Base-by-base conservation (phyloP, 2,888 invertebrate species). In the Kuschelorhynchus macadamiae region DNA sequence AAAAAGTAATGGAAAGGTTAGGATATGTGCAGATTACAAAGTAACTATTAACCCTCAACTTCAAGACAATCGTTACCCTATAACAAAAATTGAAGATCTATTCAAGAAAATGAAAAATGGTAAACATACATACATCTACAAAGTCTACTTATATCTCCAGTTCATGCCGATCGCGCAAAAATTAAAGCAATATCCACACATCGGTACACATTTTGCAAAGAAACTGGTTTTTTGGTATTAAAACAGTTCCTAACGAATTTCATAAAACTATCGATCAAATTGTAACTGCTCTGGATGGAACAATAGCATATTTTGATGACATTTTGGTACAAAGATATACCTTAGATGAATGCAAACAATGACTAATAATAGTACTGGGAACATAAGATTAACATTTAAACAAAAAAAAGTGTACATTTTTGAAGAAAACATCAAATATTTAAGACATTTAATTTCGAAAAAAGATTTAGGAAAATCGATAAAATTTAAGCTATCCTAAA, bases 21-120 rank as follows among this genome's bases (percentile, higher is more conserved):
- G 32, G 18, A 8, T 57, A 8, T 60, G 39, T 20, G 50, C 36
- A 2, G 60, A 47, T 49, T 60, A 49, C 20, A 60, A 60, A 39
- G 33, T 17, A 11, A 67, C 49, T 2, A 36, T 62, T 36, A 66
- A 55, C 84, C 85, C 7, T 81, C 57, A 74, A 14, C 36, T 72
- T 20, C 36, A 68, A 55, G 63, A 68, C 12, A 56, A 61, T 21
- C 17, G 53, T 16, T 70, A 68, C 46, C 85, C 85, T 2, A 82
- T 74, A 63, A 74, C 72, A 12, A 52, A 52, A 57, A 62, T 72
- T 11, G 67, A 74, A 55, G 62, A 74, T 36, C 47, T 72, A 33
- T 73, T 75, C 44, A 55, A 67, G 9, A 70, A 72, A 59, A 57
- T 76, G 60, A 55, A 59, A 36, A 61, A 70, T 36, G 60, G 62